Conservation (phyloP, 2,113 vertebrate genomes). For the Hyaena hyaena region DNA sequence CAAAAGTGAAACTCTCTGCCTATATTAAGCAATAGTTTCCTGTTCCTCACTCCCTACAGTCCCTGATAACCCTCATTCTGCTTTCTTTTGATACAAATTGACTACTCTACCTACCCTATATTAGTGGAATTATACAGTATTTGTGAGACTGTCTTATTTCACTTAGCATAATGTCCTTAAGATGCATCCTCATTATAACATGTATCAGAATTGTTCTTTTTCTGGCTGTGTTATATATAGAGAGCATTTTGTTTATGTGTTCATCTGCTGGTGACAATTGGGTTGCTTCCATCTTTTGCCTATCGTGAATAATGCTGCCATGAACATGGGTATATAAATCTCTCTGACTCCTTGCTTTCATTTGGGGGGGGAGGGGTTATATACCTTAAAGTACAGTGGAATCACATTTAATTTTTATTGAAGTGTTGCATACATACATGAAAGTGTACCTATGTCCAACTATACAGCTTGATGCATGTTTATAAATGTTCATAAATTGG, state of each 20-base stretch:
- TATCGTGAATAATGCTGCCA: background rate
- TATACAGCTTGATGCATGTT: background rate
- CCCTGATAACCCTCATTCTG: background rate
- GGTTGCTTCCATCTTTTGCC: background rate
- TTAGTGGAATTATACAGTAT: background rate
- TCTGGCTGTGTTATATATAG: background rate
- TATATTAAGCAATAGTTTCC: background rate
- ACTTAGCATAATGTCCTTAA: background rate
- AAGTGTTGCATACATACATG: background rate
- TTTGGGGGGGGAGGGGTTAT: background rate
- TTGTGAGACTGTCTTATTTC: background rate
- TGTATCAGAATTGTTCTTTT: background rate
- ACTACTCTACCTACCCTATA: background rate
- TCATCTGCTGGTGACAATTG: background rate
- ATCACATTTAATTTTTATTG: background rate
- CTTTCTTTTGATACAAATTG: background rate
- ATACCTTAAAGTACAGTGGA: background rate
- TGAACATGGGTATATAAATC: background rate
- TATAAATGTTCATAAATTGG: background rate
- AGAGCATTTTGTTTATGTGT: background rate
- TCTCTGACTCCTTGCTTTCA: background rate
- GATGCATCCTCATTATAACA: background rate
- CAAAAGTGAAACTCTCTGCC: background rate
- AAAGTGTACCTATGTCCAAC: background rate
- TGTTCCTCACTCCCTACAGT: accelerated